Evolutionary conservation across 2,113 vertebrate species (phyloP).

Genomic region (Taurulus bubalis): DNA sequence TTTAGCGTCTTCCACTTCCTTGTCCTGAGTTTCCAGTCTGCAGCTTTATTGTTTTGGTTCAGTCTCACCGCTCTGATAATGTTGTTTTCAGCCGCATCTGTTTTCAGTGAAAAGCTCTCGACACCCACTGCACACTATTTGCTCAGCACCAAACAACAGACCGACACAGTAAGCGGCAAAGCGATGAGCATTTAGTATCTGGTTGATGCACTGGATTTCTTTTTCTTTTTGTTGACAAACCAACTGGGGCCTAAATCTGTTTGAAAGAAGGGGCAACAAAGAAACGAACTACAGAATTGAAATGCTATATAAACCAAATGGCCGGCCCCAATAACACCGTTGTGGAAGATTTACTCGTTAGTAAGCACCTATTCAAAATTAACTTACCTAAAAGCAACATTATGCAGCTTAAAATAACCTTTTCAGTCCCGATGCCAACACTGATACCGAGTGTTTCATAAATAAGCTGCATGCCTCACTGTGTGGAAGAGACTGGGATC

Average conservation of each 20-base stretch:
- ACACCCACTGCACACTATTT: background rate
- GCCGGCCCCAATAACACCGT: background rate
- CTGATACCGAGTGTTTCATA: background rate
- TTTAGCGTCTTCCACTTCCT: background rate
- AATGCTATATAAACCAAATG: background rate
- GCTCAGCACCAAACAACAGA: background rate
- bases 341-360: background rate
- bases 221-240: background rate
- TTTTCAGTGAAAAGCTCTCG: background rate
- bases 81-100: background rate
- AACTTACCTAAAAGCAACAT: background rate
- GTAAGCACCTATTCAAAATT: background rate
- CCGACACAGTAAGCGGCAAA: background rate
- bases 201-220: background rate
- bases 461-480: background rate
- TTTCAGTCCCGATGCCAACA: background rate
- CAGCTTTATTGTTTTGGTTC: background rate
- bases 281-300: background rate
- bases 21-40: background rate
- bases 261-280: background rate
- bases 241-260: background rate
- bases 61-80: background rate
- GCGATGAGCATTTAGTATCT: background rate
- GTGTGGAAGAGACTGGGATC: background rate
- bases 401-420: background rate